These are phyloP conservation scores for Platycheirus rosarum DNA, from an alignment of 2,888 invertebrate species.

Conservation along the genomic window DNA sequence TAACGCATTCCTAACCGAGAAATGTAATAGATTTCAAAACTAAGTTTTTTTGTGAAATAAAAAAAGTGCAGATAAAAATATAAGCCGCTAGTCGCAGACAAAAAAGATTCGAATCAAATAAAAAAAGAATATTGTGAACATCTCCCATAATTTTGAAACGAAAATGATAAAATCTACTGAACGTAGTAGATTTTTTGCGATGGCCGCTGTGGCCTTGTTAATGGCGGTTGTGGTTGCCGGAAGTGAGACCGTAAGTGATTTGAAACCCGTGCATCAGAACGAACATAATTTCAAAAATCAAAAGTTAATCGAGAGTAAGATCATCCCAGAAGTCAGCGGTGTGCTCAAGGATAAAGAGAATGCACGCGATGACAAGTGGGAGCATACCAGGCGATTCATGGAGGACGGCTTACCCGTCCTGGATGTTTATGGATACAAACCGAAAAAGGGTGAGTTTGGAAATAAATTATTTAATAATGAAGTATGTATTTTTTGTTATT, in stretches of 20 bases:
- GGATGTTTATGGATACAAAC: constrained; percentile 81
- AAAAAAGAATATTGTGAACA: constrained; percentile 28
- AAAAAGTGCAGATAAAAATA: not conserved
- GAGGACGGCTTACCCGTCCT: constrained; percentile 81
- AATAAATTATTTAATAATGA: constrained; percentile 7
- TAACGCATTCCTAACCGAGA: constrained; percentile 48
- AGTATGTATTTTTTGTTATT: constrained; percentile 1
- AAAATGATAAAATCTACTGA: constrained; percentile 67
- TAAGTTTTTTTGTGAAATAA: constrained; percentile 18
- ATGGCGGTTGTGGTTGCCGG: constrained; percentile 57
- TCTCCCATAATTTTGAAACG: not conserved
- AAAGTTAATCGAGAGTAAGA: constrained; percentile 81
- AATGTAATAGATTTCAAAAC: constrained; percentile 50
- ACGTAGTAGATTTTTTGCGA: constrained; percentile 59
- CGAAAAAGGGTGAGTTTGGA: constrained; percentile 79
- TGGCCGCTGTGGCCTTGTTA: constrained; percentile 47
- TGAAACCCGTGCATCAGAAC: constrained; percentile 75
- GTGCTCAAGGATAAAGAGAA: constrained; percentile 74
- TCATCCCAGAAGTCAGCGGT: constrained; percentile 79
- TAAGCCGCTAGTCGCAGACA: not conserved
- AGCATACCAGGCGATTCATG: constrained; percentile 80
- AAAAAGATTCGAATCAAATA: constrained; percentile 3
- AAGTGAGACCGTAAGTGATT: constrained; percentile 71
- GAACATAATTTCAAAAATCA: constrained; percentile 81
- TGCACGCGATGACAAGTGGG: constrained; percentile 80